Base-by-base conservation (phyloP, 2,888 invertebrate genomes). In the Thera obeliscata region DNA sequence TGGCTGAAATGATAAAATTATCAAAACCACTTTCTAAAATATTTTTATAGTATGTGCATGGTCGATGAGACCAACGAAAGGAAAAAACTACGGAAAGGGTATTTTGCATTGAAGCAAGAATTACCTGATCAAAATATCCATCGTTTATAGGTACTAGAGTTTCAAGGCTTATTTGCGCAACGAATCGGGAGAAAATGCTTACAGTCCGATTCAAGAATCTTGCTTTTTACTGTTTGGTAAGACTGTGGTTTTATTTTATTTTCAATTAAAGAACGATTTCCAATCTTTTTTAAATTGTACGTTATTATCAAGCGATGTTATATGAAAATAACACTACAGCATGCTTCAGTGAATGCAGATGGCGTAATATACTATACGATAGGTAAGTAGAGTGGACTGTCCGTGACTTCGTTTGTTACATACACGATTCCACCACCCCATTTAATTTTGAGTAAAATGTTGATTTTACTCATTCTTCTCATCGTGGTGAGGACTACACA, bases 291-390 rank as follows among this genome's bases (percentile, higher is more conserved):
- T 1, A 46, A 49, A 49, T 49, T 12, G 12, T 12, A 52, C 50
- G 22, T 22, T 12, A 52, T 33, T 48, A 49, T 60, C 36, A 52
- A 38, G 50, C 12, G 52, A 54, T 55, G 54, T 58, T 64, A 60
- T 60, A 22, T 60, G 49, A 56, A 64, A 59, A 60, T 38, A 63
- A 6, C 52, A 56, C 35, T 48, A 5, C 12, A 12, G 12, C 12
- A 22, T 4, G 59, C 59, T 64, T 59, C 59, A 59, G 55, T 58
- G 54, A 59, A 58, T 48, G 55, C 22, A 22, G 35, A 36, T 52
- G 46, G 11, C 46, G 57, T 64, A 64, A 58, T 50, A 48, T 41
- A 59, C 8, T 8, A 8, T 52, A 22, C 22, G 22, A 22, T 22
- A 22, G 22, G 22, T 22, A 22, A 22, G 22, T 22, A 22, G 22